Base-by-base conservation (phyloP, 2,888 invertebrate species). In the Lasioglossum leucozonium region DNA sequence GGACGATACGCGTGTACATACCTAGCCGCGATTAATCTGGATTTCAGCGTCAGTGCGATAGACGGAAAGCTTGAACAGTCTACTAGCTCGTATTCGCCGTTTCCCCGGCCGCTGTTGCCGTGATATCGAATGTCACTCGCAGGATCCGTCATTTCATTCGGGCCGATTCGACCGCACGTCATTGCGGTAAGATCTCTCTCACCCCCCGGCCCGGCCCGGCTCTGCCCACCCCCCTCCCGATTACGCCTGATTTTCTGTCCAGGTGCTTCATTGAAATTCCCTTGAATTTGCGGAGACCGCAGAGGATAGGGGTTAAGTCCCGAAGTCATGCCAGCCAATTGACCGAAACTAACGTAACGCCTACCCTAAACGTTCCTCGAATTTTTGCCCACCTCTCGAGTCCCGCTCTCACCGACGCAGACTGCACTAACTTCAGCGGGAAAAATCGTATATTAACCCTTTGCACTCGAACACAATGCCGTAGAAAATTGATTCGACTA, bases 61-160 rank as follows among this genome's bases (percentile, higher is more conserved):
- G 91, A 90, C 88, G 88, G 91, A 89, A 92, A 90, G 87, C 90
- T 89, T 88, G 89, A 89, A 90, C 88, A 89, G 87, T 87, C 89
- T 85, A 85, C 86, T 86, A 86, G 79, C 87, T 87, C 87, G 88
- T 89, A 87, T 87, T 85, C 88, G 84, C 89, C 87, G 90, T 90
- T 90, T 90, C 90, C 90, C 91, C 88, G 88, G 88, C 92, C 90
- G 91, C 92, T 92, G 92, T 92, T 92, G 93, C 93, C 92, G 90
- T 93, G 91, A 95, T 95, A 95, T 95, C 93, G 95, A 94, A 94
- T 94, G 95, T 94, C 95, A 95, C 93, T 94, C 90, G 94, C 95
- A 95, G 94, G 91, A 94, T 94, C 94, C 93, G 94, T 95, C 95
- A 94, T 94, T 95, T 93, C 93, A 93, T 95, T 86, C 93, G 93